phyloP scores from a whole-genome alignment of 2,797 vertebrate genomes.

The Pseudopleuronectes americanus region DNA sequence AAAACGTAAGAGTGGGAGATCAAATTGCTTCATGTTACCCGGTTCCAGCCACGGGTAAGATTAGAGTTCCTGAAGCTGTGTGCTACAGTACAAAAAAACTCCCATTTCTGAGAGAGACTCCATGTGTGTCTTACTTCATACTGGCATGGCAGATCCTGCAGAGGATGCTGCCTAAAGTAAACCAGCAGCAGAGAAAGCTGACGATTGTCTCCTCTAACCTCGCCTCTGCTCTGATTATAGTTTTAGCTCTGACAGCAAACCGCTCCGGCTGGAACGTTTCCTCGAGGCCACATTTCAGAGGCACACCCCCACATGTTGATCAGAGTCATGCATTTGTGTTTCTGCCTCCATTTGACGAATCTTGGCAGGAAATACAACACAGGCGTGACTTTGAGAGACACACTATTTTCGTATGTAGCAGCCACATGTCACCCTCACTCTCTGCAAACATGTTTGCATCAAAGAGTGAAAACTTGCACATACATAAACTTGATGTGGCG shows the following conservation, averaged over 20 bases:
- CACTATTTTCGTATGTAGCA: constrained; percentile 79
- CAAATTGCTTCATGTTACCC: constrained; percentile 87
- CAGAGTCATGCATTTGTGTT: constrained; percentile 78
- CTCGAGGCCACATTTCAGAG: constrained; percentile 42
- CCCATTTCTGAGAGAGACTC: constrained; percentile 79
- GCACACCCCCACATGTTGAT: constrained; percentile 40
- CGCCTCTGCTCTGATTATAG: constrained; percentile 74
- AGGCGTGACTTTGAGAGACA: constrained; percentile 68
- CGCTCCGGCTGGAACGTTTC: constrained; percentile 82
- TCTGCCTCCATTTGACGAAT: constrained; percentile 79
- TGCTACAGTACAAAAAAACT: constrained; percentile 83
- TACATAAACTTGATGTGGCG: constrained; percentile 79
- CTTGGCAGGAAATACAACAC: constrained; percentile 55
- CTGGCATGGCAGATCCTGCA: constrained; percentile 88
- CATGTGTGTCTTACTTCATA: constrained; percentile 87
- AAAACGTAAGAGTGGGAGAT: constrained; percentile 85
- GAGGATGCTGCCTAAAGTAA: constrained; percentile 67
- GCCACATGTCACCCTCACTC: constrained; percentile 37
- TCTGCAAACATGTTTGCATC: constrained; percentile 49
- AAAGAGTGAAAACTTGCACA: constrained; percentile 70
- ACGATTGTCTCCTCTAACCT: constrained; percentile 72
- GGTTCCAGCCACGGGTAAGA: constrained; percentile 72
- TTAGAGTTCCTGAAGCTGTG: constrained; percentile 80
- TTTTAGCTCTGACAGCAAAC: constrained; percentile 78
- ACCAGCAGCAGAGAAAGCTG: constrained; percentile 68